phyloP scores from a whole-genome alignment of 2,797 vertebrate genomes.

The Eptatretus atami region DNA sequence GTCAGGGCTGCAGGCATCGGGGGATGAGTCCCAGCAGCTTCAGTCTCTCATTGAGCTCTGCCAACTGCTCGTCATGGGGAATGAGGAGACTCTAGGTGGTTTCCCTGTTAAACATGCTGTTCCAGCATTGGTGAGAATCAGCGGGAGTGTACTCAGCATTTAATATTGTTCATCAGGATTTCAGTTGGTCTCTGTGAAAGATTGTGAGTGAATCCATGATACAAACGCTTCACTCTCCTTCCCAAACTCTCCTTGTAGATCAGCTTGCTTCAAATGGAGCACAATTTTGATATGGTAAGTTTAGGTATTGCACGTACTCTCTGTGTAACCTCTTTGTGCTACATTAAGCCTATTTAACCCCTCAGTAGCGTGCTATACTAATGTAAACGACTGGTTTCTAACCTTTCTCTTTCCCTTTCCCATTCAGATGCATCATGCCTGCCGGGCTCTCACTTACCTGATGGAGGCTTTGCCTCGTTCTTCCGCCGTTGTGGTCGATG shows the following conservation, averaged over 20 bases:
- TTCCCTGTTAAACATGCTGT: conserved; percentile 96
- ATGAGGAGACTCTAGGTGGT: conserved; percentile 88
- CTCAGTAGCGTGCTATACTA: background rate
- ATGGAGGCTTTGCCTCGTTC: conserved; percentile 97
- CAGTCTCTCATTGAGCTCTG: conserved; percentile 99
- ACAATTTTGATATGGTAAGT: conserved; percentile 99
- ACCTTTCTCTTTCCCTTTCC: conserved; percentile 7
- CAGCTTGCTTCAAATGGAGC: conserved; percentile 93
- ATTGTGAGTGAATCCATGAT: background rate
- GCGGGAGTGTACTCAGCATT: background rate
- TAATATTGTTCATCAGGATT: background rate
- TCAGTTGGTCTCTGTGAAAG: background rate
- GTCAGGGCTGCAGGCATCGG: conserved; percentile 80
- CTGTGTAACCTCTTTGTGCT: too few relatives aligned
- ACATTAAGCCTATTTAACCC: too few relatives aligned
- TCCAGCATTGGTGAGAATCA: conserved; percentile 42
- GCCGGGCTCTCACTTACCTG: conserved; percentile 95
- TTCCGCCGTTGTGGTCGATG: conserved; percentile 90
- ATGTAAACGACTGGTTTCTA: background rate
- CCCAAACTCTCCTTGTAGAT: conserved; percentile 28
- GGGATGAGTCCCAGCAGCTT: conserved; percentile 83
- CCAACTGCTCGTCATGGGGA: conserved; percentile 92
- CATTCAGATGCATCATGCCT: conserved; percentile 86
- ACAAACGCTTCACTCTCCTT: conserved; percentile 6
- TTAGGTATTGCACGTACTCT: too few relatives aligned